Evolutionary conservation across 2,797 vertebrate species (phyloP).

Genomic region (Siniperca obscura): DNA sequence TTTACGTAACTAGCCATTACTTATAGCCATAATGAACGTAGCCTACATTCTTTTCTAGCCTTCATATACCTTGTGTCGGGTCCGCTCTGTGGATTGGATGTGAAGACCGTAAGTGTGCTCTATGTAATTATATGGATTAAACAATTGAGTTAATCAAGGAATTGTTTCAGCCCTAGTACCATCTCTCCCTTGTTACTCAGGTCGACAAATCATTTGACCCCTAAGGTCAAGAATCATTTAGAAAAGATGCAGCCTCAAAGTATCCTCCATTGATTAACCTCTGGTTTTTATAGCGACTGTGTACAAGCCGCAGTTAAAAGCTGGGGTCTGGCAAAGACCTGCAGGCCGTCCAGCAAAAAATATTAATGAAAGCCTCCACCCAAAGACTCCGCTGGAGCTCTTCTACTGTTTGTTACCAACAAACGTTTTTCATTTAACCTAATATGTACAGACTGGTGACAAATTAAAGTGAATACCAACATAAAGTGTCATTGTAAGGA

Average conservation of each 20-base stretch:
- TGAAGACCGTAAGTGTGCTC: too few species aligned
- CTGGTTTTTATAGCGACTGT: not conserved
- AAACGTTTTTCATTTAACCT: constrained; percentile 8
- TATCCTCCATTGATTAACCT: constrained; percentile 4
- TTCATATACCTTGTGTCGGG: too few species aligned
- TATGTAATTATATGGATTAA: too few species aligned
- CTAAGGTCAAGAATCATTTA: not conserved
- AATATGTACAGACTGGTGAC: too few species aligned
- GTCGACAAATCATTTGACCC: constrained; percentile 14
- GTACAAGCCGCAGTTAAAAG: constrained; percentile 2
- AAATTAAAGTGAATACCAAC: too few species aligned
- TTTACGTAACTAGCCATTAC: too few species aligned
- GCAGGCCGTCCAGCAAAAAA: not conserved
- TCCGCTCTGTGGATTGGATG: too few species aligned
- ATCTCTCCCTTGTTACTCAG: not conserved
- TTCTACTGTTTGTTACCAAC: not conserved
- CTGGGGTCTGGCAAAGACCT: not conserved
- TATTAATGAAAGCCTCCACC: constrained; percentile 3
- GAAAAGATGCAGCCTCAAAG: constrained; percentile 8
- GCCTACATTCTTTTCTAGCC: too few species aligned
- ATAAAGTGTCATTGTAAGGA: too few species aligned
- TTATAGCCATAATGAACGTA: too few species aligned
- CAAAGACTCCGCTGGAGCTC: not conserved
- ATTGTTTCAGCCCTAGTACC: too few species aligned
- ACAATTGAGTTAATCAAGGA: too few species aligned